Base-by-base conservation (phyloP, 2,113 vertebrate genomes). In the Indicator indicator region DNA sequence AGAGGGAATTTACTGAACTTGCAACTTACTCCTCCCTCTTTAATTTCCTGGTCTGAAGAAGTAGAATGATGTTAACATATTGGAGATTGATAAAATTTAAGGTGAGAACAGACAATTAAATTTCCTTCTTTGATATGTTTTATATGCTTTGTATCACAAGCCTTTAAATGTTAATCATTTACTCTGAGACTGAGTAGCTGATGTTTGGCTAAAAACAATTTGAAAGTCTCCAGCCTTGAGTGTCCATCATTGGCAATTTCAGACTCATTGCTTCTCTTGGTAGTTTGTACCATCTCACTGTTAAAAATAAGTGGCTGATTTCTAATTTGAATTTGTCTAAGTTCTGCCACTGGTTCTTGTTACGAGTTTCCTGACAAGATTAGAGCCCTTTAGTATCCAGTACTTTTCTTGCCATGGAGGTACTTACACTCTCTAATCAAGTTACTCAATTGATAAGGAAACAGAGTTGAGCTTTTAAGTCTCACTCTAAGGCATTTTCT, bases 391-490 rank as follows among this genome's bases (percentile, higher is more conserved):
- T 88, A 92, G 90, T 88, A 90, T 42, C 95, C 94, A 90, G 80
- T 28, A 68, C 86, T 95, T 95, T 92, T 90, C 92, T 96, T 96
- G 94, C 95, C 94, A 82, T 95, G 86, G 70, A 96, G 90, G 90
- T 96, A 96, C 96, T 96, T 96, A 95, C 26, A 90, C 95, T 88
- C 92, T 78, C 60, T 96, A 96, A 96, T 96, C 90, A 64, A 44
- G 95, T 96, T 96, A 94, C 70, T 93, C 32, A 10, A 86, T 90
- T 95, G 96, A 96, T 96, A 96, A 96, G 94, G 95, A 83, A 88
- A 62, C 72, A 62, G 92, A 91, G 94, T 96, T 95, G 95, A 96
- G 96, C 96, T 96, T 96, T 96, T 96, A 96, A 96, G 90, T 96
- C 92, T 94, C 80, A 96, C 94, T 96, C 94, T 93, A 88, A 95